phyloP scores from a whole-genome alignment of 2,888 invertebrate genomes.

The Macaria liturata region DNA sequence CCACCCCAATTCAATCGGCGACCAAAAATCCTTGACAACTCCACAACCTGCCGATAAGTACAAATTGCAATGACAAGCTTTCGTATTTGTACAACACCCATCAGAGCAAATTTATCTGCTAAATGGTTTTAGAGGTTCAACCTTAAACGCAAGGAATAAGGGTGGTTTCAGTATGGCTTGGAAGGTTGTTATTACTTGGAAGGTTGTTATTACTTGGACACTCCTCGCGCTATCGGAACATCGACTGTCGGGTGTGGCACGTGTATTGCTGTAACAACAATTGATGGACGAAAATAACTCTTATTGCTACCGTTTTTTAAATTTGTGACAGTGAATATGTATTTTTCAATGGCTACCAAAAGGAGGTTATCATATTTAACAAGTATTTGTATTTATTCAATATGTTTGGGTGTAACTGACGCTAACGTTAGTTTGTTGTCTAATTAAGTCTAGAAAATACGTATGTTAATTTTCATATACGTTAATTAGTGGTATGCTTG shows the following conservation, averaged over 20 bases:
- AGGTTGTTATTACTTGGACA: slow-evolving; percentile 44
- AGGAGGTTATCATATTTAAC: too few species aligned
- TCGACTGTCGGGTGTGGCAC: slow-evolving; percentile 41
- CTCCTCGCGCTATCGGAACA: slow-evolving; percentile 50
- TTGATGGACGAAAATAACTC: slow-evolving; percentile 7
- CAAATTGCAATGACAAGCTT: slow-evolving; percentile 39
- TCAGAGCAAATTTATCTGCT: slow-evolving; percentile 18
- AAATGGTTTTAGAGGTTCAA: slow-evolving; percentile 4
- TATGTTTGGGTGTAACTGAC: too few species aligned
- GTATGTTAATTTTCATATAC: too few species aligned
- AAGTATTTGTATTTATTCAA: too few species aligned
- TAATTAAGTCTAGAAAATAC: too few species aligned
- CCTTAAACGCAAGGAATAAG: slow-evolving; percentile 18
- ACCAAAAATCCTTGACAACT: neutral
- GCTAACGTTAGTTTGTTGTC: too few species aligned
- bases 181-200: slow-evolving; percentile 3
- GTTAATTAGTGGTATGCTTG: too few species aligned
- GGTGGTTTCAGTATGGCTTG: slow-evolving; percentile 16
- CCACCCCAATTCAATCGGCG: too few species aligned
- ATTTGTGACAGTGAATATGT: too few species aligned
- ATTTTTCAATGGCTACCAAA: too few species aligned
- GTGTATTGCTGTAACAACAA: slow-evolving; percentile 22
- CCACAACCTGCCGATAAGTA: slow-evolving; percentile 25
- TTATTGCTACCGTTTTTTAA: too few species aligned
- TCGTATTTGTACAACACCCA: slow-evolving; percentile 28